Evolutionary conservation across 2,113 vertebrate genomes (phyloP), one percentile per base, ranked within the genome.

Genomic region (Scomber colias): DNA sequence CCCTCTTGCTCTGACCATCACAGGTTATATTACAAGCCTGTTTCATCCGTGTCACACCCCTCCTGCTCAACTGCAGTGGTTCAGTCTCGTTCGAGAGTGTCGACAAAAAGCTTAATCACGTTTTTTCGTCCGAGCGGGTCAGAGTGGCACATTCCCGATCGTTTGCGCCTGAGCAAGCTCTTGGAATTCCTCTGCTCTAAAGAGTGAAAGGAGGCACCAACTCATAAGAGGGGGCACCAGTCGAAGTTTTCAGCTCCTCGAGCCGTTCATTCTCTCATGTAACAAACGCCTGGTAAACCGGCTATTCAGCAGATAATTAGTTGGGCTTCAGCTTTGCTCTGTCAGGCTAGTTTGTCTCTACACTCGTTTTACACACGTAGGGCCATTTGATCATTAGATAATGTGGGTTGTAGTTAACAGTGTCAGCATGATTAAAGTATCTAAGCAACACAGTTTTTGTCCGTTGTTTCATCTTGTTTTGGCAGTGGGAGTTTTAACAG

Each of bases 101-200:
- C 70, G 81, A 72, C 82, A 54, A 93, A 92, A 90, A 45, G 67
- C 81, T 88, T 93, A 66, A 91, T 90, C 82, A 85, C 81, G 61
- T 21, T 76, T 87, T 84, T 82, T 69, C 82, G 82, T 84, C 75
- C 66, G 46, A 89, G 46, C 84, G 73, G 93, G 92, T 94, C 93
- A 89, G 73, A 86, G 80, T 90, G 79, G 93, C 92, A 88, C 94
- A 94, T 95, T 96, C 95, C 94, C 84, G 73, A 94, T 93, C 54
- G 51, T 77, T 88, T 89, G 89, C 90, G 94, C 95, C 91, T 94
- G 77, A 79, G 82, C 88, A 89, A 89, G 81, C 92, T 68, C 81
- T 89, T 90, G 93, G 95, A 96, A 96, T 96, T 92, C 90, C 84
- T 84, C 82, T 35, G 75, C 87, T 86, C 76, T 67, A 77, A 85